Percentiles rank a stretch among this genome's conserved stretches.
These are phyloP conservation scores for Graphium colonna DNA, from an alignment of 2,888 invertebrate species.

Conservation along the genomic window DNA sequence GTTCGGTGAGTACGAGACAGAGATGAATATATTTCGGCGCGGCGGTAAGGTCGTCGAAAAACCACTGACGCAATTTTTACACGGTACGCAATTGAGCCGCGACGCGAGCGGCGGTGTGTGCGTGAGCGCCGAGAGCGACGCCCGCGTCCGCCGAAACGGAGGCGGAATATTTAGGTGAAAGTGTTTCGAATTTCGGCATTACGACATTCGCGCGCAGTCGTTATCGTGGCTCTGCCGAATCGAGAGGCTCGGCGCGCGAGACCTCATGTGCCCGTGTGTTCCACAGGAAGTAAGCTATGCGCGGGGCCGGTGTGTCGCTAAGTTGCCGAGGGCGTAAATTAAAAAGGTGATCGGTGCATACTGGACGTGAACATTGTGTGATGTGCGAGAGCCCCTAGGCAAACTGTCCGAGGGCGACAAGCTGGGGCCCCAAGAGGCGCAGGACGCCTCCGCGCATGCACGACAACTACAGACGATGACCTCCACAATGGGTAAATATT, in stretches of 20 bases:
- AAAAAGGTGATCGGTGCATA: constrained; percentile 67
- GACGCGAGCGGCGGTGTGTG: constrained; percentile 69
- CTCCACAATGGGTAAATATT: constrained; percentile 74
- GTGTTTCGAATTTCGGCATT: constrained; percentile 80
- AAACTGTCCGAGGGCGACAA: constrained; percentile 70
- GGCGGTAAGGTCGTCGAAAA: constrained; percentile 73
- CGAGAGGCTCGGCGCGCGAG: constrained; percentile 69
- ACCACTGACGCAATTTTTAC: constrained; percentile 80
- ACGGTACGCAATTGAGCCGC: constrained; percentile 75
- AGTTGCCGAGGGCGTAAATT: constrained; percentile 67
- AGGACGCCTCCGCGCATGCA: constrained; percentile 64
- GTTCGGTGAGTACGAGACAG: constrained; percentile 69
- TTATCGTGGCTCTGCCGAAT: constrained; percentile 80
- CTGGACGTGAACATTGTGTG: constrained; percentile 58
- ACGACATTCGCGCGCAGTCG: constrained; percentile 80
- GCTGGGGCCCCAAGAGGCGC: constrained; percentile 67
- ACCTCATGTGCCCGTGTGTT: constrained; percentile 48
- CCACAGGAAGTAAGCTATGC: constrained; percentile 73
- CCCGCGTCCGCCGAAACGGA: constrained; percentile 78
- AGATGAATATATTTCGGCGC: constrained; percentile 76
- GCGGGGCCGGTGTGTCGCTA: constrained; percentile 63
- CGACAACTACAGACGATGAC: constrained; percentile 74
- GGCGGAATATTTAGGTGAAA: constrained; percentile 81
- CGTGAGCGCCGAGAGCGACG: constrained; percentile 78
- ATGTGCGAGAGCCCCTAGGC: constrained; percentile 62